Evolutionary conservation across 1,140 invertebrate genomes (phyloP).

Genomic region (Musca vetustissima): DNA sequence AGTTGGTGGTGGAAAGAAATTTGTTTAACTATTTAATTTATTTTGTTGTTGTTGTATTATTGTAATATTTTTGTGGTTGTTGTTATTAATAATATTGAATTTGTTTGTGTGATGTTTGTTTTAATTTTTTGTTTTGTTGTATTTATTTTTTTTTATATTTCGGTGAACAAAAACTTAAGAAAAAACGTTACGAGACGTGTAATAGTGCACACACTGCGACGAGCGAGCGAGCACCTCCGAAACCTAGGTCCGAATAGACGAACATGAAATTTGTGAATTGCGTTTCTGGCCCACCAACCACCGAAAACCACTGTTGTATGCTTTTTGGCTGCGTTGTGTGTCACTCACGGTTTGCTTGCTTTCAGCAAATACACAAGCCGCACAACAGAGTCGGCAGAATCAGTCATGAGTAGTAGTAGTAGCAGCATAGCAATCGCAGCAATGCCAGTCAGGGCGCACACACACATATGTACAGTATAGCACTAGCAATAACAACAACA

Average conservation of each 20-base stretch:
- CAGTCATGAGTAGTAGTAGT: background rate
- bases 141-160: background rate
- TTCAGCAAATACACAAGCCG: conserved; percentile 6
- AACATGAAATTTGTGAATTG: conserved; percentile 49
- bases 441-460: background rate
- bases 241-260: conserved; percentile 56
- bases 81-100: background rate
- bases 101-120: conserved; percentile 1
- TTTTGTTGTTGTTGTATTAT: no score
- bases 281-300: conserved; percentile 52
- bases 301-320: conserved; percentile 27
- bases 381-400: background rate
- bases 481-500: conserved; percentile 16
- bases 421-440: conserved; percentile 4
- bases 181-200: conserved; percentile 23
- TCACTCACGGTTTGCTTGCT: background rate
- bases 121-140: conserved; percentile 1
- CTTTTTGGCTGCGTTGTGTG: background rate
- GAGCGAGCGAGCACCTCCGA: conserved; percentile 54
- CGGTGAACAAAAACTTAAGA: conserved; percentile 18
- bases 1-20: no score
- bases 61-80: background rate
- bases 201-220: conserved; percentile 23
- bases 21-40: no score
- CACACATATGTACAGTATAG: conserved; percentile 12